Evolutionary conservation across 2,113 vertebrate species (phyloP).

Genomic region (Lepus americanus): DNA sequence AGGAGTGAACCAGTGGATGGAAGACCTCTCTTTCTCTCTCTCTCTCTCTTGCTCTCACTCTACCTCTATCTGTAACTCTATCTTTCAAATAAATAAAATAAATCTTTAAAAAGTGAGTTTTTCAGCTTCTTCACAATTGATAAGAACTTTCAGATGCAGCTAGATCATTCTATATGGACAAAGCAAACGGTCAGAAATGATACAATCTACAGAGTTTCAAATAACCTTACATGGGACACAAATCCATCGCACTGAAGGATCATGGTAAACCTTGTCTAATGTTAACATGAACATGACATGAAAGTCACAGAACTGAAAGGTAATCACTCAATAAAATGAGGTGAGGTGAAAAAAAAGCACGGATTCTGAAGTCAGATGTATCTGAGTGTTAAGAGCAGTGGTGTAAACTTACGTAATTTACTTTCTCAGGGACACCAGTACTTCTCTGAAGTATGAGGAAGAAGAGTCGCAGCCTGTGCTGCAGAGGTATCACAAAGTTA

Average conservation of each 20-base stretch:
- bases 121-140: not conserved
- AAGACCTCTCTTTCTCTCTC: not conserved
- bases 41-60: too few relatives aligned
- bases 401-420: not conserved
- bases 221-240: not conserved
- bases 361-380: not conserved
- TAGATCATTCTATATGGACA: not conserved
- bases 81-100: too few relatives aligned
- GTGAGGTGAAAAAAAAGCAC: not conserved
- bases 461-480: not conserved
- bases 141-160: not conserved
- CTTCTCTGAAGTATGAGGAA: not conserved
- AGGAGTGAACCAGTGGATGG: too few relatives aligned
- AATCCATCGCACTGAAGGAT: not conserved
- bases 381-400: not conserved
- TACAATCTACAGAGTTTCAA: not conserved
- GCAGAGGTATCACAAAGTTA: not conserved
- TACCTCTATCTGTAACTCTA: too few relatives aligned
- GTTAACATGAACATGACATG: not conserved
- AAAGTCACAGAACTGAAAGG: not conserved
- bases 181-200: not conserved
- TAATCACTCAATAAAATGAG: not conserved
- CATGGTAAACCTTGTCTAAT: not conserved
- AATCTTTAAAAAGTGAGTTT: not conserved
- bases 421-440: not conserved